Conservation (phyloP, 2,113 vertebrate species). For the Xiphorhynchus elegans region DNA sequence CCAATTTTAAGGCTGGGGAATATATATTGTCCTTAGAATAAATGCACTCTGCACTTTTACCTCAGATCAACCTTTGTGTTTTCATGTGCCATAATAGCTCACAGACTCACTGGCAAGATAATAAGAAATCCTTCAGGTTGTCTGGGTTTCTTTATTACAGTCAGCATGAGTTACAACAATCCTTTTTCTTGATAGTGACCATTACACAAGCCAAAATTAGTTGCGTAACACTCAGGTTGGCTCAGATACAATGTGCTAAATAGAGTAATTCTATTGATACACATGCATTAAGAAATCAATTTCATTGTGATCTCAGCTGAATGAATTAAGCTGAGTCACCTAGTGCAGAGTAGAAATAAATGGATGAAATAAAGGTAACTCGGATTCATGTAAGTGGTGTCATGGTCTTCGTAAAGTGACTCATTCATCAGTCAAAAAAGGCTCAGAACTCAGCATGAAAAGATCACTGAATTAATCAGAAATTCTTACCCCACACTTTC, state of each 20-base stretch:
- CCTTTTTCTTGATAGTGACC: not conserved
- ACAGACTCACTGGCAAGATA: not conserved
- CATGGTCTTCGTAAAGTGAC: not conserved
- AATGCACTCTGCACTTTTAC: not conserved
- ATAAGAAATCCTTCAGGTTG: not conserved
- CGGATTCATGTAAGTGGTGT: not conserved
- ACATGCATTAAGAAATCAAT: not conserved
- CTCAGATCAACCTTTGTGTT: not conserved
- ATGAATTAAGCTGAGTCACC: not conserved
- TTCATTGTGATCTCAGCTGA: not conserved
- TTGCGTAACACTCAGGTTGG: not conserved
- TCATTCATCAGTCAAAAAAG: not conserved
- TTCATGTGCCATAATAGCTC: not conserved
- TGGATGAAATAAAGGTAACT: not conserved
- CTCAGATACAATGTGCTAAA: not conserved
- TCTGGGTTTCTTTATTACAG: not conserved
- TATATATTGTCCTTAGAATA: not conserved
- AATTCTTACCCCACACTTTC: not conserved
- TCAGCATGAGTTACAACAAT: not conserved
- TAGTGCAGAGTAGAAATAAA: not conserved
- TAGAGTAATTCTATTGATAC: not conserved
- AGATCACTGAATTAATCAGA: not conserved
- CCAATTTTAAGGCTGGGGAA: not conserved
- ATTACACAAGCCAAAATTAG: not conserved
- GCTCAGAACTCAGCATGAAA: not conserved